phyloP scores from a whole-genome alignment of 2,113 vertebrate species.

The Aythya baeri region DNA sequence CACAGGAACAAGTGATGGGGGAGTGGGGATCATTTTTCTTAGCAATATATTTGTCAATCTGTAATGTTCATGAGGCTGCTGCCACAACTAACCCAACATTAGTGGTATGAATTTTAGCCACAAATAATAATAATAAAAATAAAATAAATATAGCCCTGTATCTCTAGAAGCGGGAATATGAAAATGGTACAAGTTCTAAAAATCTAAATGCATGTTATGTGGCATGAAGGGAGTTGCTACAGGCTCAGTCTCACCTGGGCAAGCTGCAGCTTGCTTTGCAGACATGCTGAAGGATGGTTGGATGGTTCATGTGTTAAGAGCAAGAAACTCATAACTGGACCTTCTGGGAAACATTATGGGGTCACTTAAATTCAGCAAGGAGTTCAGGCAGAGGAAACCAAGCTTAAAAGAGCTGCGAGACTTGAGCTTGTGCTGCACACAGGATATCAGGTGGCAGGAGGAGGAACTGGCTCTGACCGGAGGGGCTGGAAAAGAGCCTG shows the following conservation, averaged over 20 bases:
- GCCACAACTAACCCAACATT: neutral
- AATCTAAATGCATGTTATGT: neutral
- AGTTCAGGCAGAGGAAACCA: slow-evolving; percentile 7
- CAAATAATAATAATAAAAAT: neutral
- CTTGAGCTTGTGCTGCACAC: neutral
- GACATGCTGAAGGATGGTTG: slow-evolving; percentile 28
- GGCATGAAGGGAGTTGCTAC: neutral
- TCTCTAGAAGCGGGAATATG: neutral
- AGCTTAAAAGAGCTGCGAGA: slow-evolving; percentile 29
- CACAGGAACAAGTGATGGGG: neutral
- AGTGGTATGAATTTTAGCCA: neutral
- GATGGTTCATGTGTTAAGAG: neutral
- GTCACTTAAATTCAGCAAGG: slow-evolving; percentile 43
- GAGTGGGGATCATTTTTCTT: neutral
- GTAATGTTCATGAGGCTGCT: neutral
- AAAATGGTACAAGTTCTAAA: neutral
- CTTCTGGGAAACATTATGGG: slow-evolving; percentile 50
- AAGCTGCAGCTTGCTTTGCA: slow-evolving; percentile 13
- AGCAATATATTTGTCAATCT: neutral
- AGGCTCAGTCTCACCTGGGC: slow-evolving; percentile 15
- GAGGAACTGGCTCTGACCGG: neutral
- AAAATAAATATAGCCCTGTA: neutral
- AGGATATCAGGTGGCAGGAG: slow-evolving; percentile 40
- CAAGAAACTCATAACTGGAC: slow-evolving; percentile 36
- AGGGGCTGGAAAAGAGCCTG: neutral